Conservation (phyloP, 2,888 invertebrate genomes). For the Elmis aenea region DNA sequence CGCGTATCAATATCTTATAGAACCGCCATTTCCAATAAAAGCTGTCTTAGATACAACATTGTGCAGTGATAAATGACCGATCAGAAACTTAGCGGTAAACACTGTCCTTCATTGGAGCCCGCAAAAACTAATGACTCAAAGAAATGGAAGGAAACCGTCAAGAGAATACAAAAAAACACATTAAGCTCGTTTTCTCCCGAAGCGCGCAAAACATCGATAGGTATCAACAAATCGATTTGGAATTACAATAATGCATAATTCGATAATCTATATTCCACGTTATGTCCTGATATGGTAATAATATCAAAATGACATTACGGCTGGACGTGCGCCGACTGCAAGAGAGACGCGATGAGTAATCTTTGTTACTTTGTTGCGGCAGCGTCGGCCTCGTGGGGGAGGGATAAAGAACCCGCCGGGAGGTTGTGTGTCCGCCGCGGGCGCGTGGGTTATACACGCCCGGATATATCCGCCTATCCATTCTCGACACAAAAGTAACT, state of each 20-base stretch:
- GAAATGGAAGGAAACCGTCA: constrained; percentile 9
- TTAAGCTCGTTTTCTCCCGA: constrained; percentile 3
- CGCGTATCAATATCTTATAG: constrained; percentile 18
- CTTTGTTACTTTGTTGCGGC: constrained; percentile 26
- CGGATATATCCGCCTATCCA: constrained; percentile 30
- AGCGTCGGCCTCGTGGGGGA: constrained; percentile 22
- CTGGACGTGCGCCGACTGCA: constrained; percentile 34
- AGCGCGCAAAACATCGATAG: constrained; percentile 14
- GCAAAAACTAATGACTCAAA: constrained; percentile 24
- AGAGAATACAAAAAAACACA: constrained; percentile 5
- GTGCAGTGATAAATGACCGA: constrained; percentile 29
- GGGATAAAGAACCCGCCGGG: constrained; percentile 27
- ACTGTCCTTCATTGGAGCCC: constrained; percentile 23
- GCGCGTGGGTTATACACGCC: constrained; percentile 30
- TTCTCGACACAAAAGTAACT: constrained; percentile 30
- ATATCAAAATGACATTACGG: constrained; percentile 43
- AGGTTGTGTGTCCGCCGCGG: constrained; percentile 28
- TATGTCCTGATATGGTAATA: constrained; percentile 43
- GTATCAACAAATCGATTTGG: constrained; percentile 27
- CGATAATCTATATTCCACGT: constrained; percentile 41
- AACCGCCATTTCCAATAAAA: constrained; percentile 19
- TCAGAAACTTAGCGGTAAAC: constrained; percentile 23
- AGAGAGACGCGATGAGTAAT: constrained; percentile 31
- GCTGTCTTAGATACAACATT: constrained; percentile 14
- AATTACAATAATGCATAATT: constrained; percentile 36